Base-by-base conservation (phyloP, 2,797 vertebrate genomes). In the Leucoraja ocellata region DNA sequence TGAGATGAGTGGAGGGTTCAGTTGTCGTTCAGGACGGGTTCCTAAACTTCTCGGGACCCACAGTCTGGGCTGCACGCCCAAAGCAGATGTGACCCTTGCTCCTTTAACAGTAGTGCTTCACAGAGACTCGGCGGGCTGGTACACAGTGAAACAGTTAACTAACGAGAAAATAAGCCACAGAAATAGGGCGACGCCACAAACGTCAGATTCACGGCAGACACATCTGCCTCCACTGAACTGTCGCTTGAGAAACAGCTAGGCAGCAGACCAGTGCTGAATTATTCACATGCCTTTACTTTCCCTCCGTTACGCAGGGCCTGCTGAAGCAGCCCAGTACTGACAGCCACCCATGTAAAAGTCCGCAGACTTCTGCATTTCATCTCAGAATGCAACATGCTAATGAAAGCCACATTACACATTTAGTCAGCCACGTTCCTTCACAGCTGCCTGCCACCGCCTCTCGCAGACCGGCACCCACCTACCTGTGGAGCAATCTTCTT, bases 181-280 rank as follows among this genome's bases (percentile, higher is more conserved):
- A n/a, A 76, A 6, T 25, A 91, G 21, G 4, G 65, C 63, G 5
- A 10, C 5, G 18, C 39, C 68, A 39, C 36, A 11, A 7, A 46
- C 10, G 73, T 28, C 36, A 28, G 23, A 73, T 14, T 54, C 68
- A 39, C 21, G 25, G 8, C 1, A 58, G 39, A 46, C n/a, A n/a
- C 21, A 28, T 74, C 39, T 58, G 71, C 65, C 80, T 58, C 73
- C 23, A 58, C 80, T 18, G 73, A 84, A 65, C 65, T 71, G 65
- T 4, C 73, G 63, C 23, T 76, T 94, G 90, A 92, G 93, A 95
- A 77, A 95, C 91, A 93, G 91, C 93, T 92, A 94, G 94, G 94
- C 39, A 93, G 92, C 95, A 96, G 96, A 95, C 96, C 96, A 94
- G 96, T 94, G 94, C 94, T 94, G 96, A 97, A 97, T 98, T 97